These are phyloP conservation scores for Apodemus agrarius DNA, from an alignment of 2,797 vertebrate species.

Conservation along the genomic window DNA sequence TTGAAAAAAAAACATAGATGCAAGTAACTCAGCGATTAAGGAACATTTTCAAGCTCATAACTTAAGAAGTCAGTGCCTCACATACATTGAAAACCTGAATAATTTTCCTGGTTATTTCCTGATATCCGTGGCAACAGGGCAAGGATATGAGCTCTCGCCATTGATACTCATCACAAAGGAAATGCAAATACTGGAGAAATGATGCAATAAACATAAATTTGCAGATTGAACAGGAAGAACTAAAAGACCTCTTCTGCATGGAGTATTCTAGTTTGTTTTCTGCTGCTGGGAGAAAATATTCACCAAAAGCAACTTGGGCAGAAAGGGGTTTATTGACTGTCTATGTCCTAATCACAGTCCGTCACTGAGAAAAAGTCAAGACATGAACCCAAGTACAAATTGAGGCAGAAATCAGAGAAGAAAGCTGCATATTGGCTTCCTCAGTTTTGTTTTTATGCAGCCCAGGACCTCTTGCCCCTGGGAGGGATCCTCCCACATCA, in stretches of 20 bases:
- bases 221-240: not conserved
- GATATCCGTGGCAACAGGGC: not conserved
- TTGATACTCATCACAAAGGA: not conserved
- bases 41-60: not conserved
- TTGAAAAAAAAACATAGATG: conserved; percentile 3
- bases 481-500: not conserved
- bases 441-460: not conserved
- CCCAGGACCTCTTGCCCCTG: not conserved
- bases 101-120: not conserved
- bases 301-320: not conserved
- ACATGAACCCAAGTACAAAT: not conserved
- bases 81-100: not conserved
- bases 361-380: not conserved
- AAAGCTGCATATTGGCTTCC: not conserved
- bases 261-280: not conserved
- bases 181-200: not conserved
- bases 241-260: not conserved
- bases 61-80: not conserved
- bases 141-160: not conserved
- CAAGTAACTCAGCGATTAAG: not conserved
- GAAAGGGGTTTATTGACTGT: not conserved
- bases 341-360: not conserved
- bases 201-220: not conserved
- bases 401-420: not conserved
- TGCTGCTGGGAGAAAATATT: not conserved